Percentiles rank a stretch among this genome's conserved stretches.
These are phyloP conservation scores for Acanthosepion esculentum DNA, from an alignment of 2,888 invertebrate species.

Conservation along the genomic window DNA sequence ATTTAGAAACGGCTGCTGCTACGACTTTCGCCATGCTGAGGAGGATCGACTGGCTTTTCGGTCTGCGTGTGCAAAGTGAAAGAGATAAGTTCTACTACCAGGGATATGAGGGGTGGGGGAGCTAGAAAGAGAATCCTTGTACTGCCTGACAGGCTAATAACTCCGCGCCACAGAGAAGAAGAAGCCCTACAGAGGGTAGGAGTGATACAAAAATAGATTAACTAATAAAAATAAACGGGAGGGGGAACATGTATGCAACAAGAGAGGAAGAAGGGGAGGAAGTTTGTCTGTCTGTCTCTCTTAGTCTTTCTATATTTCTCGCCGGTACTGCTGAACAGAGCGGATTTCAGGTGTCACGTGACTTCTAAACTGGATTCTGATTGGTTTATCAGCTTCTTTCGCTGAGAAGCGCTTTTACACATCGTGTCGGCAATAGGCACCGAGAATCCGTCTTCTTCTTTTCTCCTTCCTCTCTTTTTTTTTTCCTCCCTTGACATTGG, in stretches of 20 bases:
- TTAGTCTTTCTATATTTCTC: neutral
- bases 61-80: neutral
- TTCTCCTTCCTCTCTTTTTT: neutral
- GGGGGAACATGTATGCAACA: neutral
- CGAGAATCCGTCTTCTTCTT: neutral
- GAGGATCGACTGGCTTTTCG: neutral
- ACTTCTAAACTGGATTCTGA: neutral
- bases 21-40: conserved; percentile 68
- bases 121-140: too few species aligned
- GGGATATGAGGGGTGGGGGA: neutral
- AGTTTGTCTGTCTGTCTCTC: neutral
- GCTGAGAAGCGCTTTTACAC: neutral
- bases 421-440: neutral
- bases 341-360: neutral
- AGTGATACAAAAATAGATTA: too few species aligned
- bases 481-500: neutral
- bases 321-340: neutral
- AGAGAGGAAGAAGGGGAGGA: neutral
- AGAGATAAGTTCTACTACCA: neutral
- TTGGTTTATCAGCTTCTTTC: neutral
- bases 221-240: too few species aligned
- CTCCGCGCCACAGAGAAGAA: too few species aligned
- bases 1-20: conserved; percentile 59
- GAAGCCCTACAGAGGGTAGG: too few species aligned
- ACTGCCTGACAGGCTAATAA: too few species aligned